These are phyloP conservation scores for Nemurella pictetii DNA, from an alignment of 2,888 invertebrate genomes.

Conservation along the genomic window DNA sequence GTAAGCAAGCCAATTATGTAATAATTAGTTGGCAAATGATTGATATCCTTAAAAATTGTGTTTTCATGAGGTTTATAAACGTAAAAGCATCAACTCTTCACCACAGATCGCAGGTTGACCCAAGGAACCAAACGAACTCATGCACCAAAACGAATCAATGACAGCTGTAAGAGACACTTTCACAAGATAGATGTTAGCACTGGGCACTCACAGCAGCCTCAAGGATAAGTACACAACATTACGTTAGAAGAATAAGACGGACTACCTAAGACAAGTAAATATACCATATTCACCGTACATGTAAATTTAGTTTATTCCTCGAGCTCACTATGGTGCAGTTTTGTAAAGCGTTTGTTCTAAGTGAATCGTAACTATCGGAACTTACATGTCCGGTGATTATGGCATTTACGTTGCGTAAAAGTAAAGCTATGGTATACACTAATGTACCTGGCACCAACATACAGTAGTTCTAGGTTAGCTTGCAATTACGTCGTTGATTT, in stretches of 20 bases:
- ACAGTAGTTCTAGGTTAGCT: constrained; percentile 32
- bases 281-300: neutral
- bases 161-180: constrained; percentile 18
- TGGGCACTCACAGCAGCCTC: constrained; percentile 24
- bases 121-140: constrained; percentile 12
- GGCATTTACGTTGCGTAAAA: constrained; percentile 8
- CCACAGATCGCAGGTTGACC: constrained; percentile 13
- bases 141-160: constrained; percentile 17
- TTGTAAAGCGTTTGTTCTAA: constrained; percentile 1
- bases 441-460: constrained; percentile 32
- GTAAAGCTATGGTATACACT: constrained; percentile 14
- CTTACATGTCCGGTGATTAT: neutral
- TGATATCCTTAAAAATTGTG: neutral
- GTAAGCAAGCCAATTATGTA: constrained; percentile 30
- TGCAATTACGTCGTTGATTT: constrained; percentile 37
- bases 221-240: constrained; percentile 27
- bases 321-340: neutral
- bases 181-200: constrained; percentile 23
- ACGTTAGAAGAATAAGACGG: constrained; percentile 16
- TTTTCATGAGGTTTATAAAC: constrained; percentile 18
- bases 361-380: neutral
- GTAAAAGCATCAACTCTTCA: constrained; percentile 19
- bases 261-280: neutral
- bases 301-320: neutral
- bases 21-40: constrained; percentile 10